Evolutionary conservation across 1,140 invertebrate species (phyloP), one percentile per base, ranked within the genome.

Genomic region (Brachionus paranguensis): DNA sequence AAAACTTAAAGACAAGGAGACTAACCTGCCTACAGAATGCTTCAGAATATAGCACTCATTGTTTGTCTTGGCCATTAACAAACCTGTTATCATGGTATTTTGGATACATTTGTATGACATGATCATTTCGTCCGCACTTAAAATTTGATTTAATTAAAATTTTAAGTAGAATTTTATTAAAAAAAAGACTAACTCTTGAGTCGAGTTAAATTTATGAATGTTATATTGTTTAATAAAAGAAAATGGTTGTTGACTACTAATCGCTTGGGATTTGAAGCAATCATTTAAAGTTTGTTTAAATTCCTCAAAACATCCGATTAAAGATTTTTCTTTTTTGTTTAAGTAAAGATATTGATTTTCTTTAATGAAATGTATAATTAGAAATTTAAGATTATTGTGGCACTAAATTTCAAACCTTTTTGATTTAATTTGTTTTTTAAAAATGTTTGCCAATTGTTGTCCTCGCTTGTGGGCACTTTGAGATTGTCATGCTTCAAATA

Each of bases 221-320:
- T 81, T 81, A 41, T 81, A 81, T 81, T 81, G 78, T 14, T 81
- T 81, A 68, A 81, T 60, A 81, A 81, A 81, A 17, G 53, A 60
- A 37, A 81, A 81, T 29, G 78, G 78, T 60, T 81, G 78, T 64
- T 81, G 78, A 81, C 64, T 81, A 29, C 17, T 43, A 43, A 81
- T 81, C 12, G 78, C 78, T 17, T 81, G 78, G 41, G 78, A 64
- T 81, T 68, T 81, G 20, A 81, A 81, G 53, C 78, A 81, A 41
- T 81, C 78, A 64, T 81, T 81, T 41, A 81, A 68, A 37, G 53
- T 81, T 81, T 64, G 53, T 45, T 81, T 81, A 27, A 81, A 81
- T 33, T 81, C 78, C 37, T 81, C 78, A 64, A 81, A 81, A 68
- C 50, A 81, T 43, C 78, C 78, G 37, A 81, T 60, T 43, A 81